phyloP scores from a whole-genome alignment of 2,797 vertebrate species.

The Iguana delicatissima region DNA sequence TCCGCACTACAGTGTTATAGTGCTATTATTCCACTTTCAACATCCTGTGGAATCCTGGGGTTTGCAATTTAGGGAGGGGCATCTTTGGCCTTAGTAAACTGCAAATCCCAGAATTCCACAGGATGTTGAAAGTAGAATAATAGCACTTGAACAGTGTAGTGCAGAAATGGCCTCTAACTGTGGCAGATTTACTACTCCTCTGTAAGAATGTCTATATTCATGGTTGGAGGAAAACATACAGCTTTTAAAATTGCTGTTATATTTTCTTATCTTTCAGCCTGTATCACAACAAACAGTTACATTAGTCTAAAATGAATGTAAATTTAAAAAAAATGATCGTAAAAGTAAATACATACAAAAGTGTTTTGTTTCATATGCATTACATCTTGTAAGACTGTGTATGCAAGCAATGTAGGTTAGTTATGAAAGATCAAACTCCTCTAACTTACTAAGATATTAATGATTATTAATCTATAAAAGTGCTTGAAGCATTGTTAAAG shows the following conservation, averaged over 20 bases:
- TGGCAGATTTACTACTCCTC: slow-evolving; percentile 20
- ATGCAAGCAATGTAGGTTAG: slow-evolving; percentile 57
- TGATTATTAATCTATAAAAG: slow-evolving; percentile 13
- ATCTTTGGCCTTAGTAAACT: too few species aligned
- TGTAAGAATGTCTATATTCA: slow-evolving; percentile 29
- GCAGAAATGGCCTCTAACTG: rapidly evolving
- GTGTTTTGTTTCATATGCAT: neutral
- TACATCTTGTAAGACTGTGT: slow-evolving; percentile 21
- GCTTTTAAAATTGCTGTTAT: slow-evolving; percentile 17
- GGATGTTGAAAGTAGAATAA: too few species aligned
- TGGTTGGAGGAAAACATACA: neutral
- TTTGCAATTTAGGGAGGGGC: too few species aligned
- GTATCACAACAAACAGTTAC: slow-evolving; percentile 44
- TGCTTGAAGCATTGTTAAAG: neutral
- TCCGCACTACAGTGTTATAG: too few species aligned
- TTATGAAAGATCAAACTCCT: slow-evolving; percentile 25
- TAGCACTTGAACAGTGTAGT: too few species aligned
- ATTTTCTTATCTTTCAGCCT: slow-evolving; percentile 64
- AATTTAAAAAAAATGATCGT: slow-evolving; percentile 30
- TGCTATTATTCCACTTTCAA: too few species aligned
- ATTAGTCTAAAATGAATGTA: slow-evolving; percentile 35
- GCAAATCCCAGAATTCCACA: too few species aligned
- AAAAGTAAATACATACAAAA: neutral
- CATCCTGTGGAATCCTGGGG: too few species aligned
- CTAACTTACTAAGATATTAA: slow-evolving; percentile 8